Evolutionary conservation across 1,140 invertebrate genomes (phyloP).

Genomic region (Agrypnia vestita): DNA sequence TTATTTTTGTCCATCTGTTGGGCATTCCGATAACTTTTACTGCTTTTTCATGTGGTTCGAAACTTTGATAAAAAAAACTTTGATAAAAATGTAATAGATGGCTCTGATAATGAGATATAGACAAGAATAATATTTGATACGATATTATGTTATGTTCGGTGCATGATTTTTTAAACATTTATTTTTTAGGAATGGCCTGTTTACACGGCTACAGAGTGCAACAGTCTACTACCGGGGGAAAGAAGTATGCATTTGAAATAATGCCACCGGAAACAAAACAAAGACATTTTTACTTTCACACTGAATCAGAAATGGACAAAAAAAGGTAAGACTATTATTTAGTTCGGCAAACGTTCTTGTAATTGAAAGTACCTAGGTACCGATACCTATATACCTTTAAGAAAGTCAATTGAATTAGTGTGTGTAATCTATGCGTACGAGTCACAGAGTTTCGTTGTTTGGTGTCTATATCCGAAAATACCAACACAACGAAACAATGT

Average conservation of each 20-base stretch:
- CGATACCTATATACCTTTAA: too few species aligned
- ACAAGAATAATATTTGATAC: constrained; percentile 69
- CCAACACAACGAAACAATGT: too few species aligned
- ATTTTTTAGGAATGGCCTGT: constrained; percentile 85
- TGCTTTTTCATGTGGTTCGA: not conserved
- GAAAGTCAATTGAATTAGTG: too few species aligned
- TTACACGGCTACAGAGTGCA: constrained; percentile 96
- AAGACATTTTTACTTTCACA: constrained; percentile 92
- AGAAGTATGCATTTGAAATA: constrained; percentile 93
- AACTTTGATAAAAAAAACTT: constrained; percentile 3
- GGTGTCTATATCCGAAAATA: too few species aligned
- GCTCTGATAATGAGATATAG: constrained; percentile 84
- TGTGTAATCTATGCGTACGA: too few species aligned
- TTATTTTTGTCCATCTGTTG: too few species aligned
- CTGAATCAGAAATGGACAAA: constrained; percentile 95
- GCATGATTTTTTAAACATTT: too few species aligned
- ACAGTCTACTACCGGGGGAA: constrained; percentile 81
- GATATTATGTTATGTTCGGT: too few species aligned
- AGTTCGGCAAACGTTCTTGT: not conserved
- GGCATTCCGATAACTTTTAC: not conserved
- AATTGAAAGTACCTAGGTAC: not conserved
- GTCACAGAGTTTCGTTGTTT: too few species aligned
- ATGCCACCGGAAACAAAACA: constrained; percentile 90
- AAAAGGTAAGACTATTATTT: constrained; percentile 83
- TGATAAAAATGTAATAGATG: not conserved